Evolutionary conservation across 1,140 invertebrate species (phyloP), one percentile per base, ranked within the genome.

Genomic region (Coptotermes formosanus): DNA sequence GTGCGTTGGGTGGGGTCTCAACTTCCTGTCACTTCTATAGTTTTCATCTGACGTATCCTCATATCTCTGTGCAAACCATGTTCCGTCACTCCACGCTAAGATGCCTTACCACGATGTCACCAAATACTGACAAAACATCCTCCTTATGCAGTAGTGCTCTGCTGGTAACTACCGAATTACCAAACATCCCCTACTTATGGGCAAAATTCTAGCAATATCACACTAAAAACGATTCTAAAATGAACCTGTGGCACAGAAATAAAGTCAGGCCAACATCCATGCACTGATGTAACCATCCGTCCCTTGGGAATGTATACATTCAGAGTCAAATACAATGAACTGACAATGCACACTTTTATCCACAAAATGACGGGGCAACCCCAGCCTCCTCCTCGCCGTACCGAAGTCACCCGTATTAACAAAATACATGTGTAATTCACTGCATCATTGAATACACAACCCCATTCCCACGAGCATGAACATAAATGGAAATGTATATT

Each of bases 371-470:
- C 64, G 30, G 7, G 25, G 64, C 64, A n/a, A 30, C 25, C 64
- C 30, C n/a, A 30, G 2, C 25, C 52, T 19, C 14, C 52, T 55
- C 52, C 19, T 55, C 52, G 2, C 64, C 30, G 14, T 75, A 16
- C 64, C n/a, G 0, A 75, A 75, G 14, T 75, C 64, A 75, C 25
- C 64, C 64, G 4, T 30, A 30, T 75, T 75, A 75, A 75, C 64
- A n/a, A 75, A 75, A 75, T 75, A 75, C n/a, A 75, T 75, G n/a
- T 75, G n/a, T 75, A 75, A 75, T 75, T 25, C 64, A 75, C 9
- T 30, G 64, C 64, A 30, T 75, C 64, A 30, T 30, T 75, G 64
- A 75, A 75, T 16, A 92, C 91, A 32, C 93, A 93, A 48, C 93
- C 88, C 85, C 89, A 92, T 86, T 93, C 92, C 83, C 83, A 45